These are phyloP conservation scores for Ctenopoma multispine DNA, from an alignment of 2,797 vertebrate species.

Conservation along the genomic window DNA sequence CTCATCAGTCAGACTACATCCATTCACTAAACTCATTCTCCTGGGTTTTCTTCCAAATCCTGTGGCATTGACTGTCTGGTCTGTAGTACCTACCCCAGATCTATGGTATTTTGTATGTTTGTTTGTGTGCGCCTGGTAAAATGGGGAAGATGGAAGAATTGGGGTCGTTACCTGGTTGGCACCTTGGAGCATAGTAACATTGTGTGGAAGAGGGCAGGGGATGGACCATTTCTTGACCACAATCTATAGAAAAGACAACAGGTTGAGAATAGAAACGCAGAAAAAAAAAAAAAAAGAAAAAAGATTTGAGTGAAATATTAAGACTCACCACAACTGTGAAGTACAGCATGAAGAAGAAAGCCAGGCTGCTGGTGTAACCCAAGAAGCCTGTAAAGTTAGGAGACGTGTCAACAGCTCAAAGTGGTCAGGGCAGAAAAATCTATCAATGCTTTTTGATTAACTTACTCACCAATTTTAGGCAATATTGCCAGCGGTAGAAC, in stretches of 20 bases:
- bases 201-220: conserved; percentile 91
- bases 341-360: conserved; percentile 95
- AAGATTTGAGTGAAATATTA: conserved; percentile 4
- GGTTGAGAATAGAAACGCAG: conserved; percentile 6
- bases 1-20: conserved; percentile 63
- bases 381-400: conserved; percentile 90
- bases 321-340: conserved; percentile 94
- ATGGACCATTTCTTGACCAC: conserved; percentile 94
- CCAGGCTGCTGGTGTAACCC: conserved; percentile 95
- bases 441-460: background rate
- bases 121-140: background rate
- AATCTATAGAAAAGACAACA: conserved; percentile 78
- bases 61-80: conserved; percentile 41
- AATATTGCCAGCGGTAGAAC: conserved; percentile 92
- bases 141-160: background rate
- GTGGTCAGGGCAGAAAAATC: background rate
- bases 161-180: conserved; percentile 64
- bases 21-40: conserved; percentile 58
- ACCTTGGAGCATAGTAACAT: conserved; percentile 54
- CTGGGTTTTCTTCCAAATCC: conserved; percentile 53
- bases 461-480: conserved; percentile 93
- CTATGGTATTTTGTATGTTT: background rate
- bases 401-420: background rate
- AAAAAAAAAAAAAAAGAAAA: no score
- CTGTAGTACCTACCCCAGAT: conserved; percentile 23